A percentile compares a stretch with the other conserved stretches of the same genome.
These are phyloP conservation scores for Perdita meconis DNA, from an alignment of 2,888 invertebrate genomes.

Conservation along the genomic window DNA sequence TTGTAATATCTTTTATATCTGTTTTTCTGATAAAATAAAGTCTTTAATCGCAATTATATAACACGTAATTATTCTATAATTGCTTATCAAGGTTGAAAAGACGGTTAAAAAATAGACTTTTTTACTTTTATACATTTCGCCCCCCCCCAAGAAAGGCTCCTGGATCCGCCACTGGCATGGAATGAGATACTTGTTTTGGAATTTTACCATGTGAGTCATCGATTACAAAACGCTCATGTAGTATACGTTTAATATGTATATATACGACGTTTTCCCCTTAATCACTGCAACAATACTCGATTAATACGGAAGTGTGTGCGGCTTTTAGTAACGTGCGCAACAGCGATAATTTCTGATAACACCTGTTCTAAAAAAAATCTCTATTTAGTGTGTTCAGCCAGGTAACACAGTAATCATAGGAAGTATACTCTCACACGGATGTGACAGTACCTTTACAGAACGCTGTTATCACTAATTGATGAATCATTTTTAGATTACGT, in stretches of 20 bases:
- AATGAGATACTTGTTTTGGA: neutral
- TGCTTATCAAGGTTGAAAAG: too few relatives aligned
- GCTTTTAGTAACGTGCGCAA: neutral
- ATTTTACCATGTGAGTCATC: neutral
- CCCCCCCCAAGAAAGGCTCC: too few relatives aligned
- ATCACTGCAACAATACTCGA: neutral
- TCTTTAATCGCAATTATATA: too few relatives aligned
- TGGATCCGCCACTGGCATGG: too few relatives aligned
- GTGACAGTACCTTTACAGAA: neutral
- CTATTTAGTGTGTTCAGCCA: neutral
- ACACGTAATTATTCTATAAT: too few relatives aligned
- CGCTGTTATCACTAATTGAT: neutral
- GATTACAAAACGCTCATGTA: neutral
- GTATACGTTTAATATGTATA: neutral
- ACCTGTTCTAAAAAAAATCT: neutral
- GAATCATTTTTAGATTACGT: neutral
- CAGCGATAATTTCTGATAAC: conserved; percentile 5
- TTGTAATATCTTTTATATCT: too few relatives aligned
- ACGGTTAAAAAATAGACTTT: too few relatives aligned
- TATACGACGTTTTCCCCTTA: neutral
- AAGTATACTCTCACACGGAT: neutral
- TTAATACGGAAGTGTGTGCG: neutral
- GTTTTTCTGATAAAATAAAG: too few relatives aligned
- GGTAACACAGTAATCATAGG: too few relatives aligned
- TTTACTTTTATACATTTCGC: too few relatives aligned